A percentile compares a stretch with the other conserved stretches of the same genome.
These are phyloP conservation scores for Diarsia dahlii DNA, from an alignment of 2,888 invertebrate species.

Conservation along the genomic window DNA sequence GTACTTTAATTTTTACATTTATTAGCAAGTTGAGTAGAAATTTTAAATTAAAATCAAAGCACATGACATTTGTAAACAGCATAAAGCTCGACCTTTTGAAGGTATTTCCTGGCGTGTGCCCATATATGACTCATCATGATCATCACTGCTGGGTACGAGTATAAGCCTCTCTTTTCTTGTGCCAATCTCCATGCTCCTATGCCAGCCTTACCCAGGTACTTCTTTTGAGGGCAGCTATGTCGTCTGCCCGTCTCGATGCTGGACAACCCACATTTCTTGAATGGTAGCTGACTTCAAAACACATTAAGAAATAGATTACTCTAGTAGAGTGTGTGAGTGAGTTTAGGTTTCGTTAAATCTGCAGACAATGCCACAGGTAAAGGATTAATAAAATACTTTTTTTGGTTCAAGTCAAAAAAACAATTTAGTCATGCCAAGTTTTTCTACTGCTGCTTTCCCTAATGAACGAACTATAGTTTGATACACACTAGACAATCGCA, in stretches of 20 bases:
- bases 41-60: neutral
- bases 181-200: too few species aligned
- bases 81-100: too few species aligned
- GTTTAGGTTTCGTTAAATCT: neutral
- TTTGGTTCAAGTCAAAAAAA: neutral
- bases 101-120: too few species aligned
- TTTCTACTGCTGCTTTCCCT: neutral
- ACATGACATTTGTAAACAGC: neutral
- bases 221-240: too few species aligned
- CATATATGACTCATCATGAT: too few species aligned
- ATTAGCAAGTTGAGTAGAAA: neutral
- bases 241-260: too few species aligned
- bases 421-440: neutral
- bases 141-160: too few species aligned
- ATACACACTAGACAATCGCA: conserved; percentile 41
- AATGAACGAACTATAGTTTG: neutral
- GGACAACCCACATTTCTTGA: neutral
- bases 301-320: too few species aligned
- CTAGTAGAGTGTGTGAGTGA: too few species aligned
- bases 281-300: neutral
- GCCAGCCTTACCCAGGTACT: too few species aligned
- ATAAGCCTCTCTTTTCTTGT: too few species aligned
- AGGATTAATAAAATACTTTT: neutral
- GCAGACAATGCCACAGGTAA: neutral
- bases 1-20: neutral